A percentile compares a stretch with the other conserved stretches of the same genome.
These are phyloP conservation scores for Euphonia xanthogaster DNA, from an alignment of 2,797 vertebrate species.

Conservation along the genomic window DNA sequence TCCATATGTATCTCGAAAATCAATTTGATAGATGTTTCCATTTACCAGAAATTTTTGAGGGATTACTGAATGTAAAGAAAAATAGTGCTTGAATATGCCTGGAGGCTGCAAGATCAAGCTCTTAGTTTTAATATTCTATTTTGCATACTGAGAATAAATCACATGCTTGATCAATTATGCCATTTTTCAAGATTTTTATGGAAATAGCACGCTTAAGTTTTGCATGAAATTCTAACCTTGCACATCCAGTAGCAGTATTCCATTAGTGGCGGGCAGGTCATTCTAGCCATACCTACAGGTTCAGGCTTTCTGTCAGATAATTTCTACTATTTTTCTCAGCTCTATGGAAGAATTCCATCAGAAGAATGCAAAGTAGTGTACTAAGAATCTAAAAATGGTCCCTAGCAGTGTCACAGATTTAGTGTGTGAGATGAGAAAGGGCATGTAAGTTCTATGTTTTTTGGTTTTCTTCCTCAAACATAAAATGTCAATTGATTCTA, in stretches of 20 bases:
- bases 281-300: background rate
- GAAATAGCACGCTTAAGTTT: background rate
- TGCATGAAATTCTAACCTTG: background rate
- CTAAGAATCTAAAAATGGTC: background rate
- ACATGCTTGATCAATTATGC: background rate
- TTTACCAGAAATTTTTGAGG: background rate
- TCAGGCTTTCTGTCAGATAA: background rate
- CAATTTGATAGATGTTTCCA: background rate
- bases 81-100: background rate
- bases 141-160: background rate
- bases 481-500: background rate
- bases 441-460: fast-evolving
- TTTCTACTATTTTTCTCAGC: background rate
- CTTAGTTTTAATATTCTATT: background rate
- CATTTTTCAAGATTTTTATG: background rate
- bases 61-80: background rate
- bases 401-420: background rate
- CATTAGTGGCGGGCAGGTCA: background rate
- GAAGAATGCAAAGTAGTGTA: background rate
- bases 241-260: background rate
- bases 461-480: background rate
- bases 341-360: background rate
- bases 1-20: background rate
- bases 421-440: background rate
- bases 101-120: background rate